Evolutionary conservation across 2,113 vertebrate species (phyloP).

Genomic region (Dipodomys merriami): DNA sequence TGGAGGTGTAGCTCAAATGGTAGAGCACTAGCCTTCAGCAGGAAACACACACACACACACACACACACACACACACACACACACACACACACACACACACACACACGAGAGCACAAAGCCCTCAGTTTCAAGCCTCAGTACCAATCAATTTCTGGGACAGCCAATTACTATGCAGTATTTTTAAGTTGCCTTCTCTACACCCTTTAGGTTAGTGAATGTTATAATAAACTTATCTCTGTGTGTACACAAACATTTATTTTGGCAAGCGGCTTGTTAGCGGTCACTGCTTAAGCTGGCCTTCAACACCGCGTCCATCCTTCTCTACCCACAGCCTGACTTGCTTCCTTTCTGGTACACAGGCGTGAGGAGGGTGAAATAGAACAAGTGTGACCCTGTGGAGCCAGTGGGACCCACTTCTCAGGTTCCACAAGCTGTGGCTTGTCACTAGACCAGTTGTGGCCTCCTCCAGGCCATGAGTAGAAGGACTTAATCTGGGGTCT

Average conservation of each 20-base stretch:
- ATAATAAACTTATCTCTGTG: neutral
- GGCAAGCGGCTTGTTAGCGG: neutral
- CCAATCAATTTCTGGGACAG: neutral
- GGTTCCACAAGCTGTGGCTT: neutral
- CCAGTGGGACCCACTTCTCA: neutral
- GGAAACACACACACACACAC: too few relatives aligned
- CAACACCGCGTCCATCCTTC: neutral
- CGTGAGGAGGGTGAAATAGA: neutral
- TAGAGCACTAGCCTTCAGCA: too few relatives aligned
- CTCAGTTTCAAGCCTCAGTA: neutral
- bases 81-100: too few relatives aligned
- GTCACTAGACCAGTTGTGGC: neutral
- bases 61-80: too few relatives aligned
- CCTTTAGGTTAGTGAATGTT: neutral
- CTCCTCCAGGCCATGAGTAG: neutral
- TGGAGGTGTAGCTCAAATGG: too few relatives aligned
- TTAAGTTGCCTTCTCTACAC: neutral
- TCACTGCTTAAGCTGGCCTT: neutral
- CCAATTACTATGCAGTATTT: neutral
- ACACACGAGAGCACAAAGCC: too few relatives aligned
- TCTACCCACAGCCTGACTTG: rapidly evolving
- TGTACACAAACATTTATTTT: neutral
- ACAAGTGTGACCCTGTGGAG: neutral
- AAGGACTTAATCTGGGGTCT: neutral
- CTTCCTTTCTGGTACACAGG: neutral